These are phyloP conservation scores for Marmota flaviventris DNA, from an alignment of 2,113 vertebrate genomes.

Conservation along the genomic window DNA sequence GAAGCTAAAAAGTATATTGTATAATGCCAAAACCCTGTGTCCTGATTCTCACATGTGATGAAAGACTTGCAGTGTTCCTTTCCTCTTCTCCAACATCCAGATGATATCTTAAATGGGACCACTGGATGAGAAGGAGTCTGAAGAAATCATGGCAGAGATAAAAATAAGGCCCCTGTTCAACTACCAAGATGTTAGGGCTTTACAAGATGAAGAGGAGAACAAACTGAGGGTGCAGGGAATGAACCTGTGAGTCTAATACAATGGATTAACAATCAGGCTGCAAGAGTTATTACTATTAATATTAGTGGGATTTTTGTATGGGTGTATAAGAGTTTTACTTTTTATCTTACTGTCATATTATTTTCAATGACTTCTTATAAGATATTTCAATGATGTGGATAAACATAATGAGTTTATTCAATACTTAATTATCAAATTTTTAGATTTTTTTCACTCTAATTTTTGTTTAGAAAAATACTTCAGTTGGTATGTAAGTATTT, in stretches of 20 bases:
- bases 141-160: neutral
- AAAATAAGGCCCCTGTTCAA: neutral
- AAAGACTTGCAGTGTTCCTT: fast-evolving
- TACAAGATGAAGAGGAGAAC: neutral
- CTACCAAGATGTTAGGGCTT: neutral
- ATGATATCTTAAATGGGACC: neutral
- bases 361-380: neutral
- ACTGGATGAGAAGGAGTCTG: neutral
- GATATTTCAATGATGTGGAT: neutral
- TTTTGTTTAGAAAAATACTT: neutral
- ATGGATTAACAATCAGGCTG: neutral
- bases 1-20: fast-evolving
- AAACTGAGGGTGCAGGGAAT: neutral
- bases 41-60: neutral
- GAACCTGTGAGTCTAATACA: neutral
- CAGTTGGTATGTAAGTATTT: neutral
- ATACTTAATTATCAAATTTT: neutral
- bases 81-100: neutral
- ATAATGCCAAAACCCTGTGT: fast-evolving
- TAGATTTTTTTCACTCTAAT: neutral
- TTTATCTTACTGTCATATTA: neutral
- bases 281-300: neutral
- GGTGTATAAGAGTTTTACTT: neutral
- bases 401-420: neutral
- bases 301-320: neutral